Evolutionary conservation across 2,113 vertebrate species (phyloP), one percentile per base, ranked within the genome.

Genomic region (Corythoichthys haematopterus): DNA sequence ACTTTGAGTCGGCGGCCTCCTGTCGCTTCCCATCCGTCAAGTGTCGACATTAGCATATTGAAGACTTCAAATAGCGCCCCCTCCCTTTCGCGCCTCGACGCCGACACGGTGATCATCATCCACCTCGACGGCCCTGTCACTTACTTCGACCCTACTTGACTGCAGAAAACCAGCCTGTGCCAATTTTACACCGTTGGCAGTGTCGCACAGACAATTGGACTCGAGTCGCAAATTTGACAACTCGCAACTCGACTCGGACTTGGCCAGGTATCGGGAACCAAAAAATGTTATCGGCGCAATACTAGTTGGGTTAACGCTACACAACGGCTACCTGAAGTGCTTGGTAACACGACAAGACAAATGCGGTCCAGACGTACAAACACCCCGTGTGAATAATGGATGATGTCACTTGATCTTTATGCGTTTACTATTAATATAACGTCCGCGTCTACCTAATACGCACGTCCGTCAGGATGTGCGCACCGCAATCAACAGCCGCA

Each of bases 1-100:
- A 76, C 77, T 86, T 84, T 84, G 75, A 89, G 69, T 78, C 72
- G 71, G 51, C 75, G 76, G 60, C 63, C 46, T 88, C 73, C 64
- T 38, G 76, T 87, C 80, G 68, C 72, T 80, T 77, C 46, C 69
- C 81, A 79, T 87, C 84, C 86, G 76, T 87, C 80, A 86, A 63
- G 78, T 64, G n/a, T 59, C 66, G 80, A 53, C 75, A 80, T 8
- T 43, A 75, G 72, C 81, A 87, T 83, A 87, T 83, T 88, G 80
- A 84, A 81, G 72, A 78, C 69, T 80, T 80, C 72, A 35, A 57
- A 35, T 37, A 35, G 16, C 33, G 66, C 70, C 38, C 33, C 10
- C 1, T 14, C 13, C 65, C 64, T 55, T 16, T 12, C n/a, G 20
- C 20, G 16, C 48, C 7, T 16, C 48, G 12, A 1, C 3, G 33